phyloP scores from a whole-genome alignment of 2,113 vertebrate genomes.

The Echinops telfairi region DNA sequence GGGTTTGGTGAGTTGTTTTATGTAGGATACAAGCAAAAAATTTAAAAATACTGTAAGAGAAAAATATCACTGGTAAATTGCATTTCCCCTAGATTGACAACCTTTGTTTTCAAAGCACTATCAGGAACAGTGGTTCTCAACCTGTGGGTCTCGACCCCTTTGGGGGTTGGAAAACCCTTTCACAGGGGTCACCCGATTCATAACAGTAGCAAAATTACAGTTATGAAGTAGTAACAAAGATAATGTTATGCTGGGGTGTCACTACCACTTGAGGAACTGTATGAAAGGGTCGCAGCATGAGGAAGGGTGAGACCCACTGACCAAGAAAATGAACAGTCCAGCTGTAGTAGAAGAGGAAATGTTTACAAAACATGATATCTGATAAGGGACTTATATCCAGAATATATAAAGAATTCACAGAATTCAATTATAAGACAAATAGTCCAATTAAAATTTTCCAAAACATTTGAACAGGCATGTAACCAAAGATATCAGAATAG shows the following conservation, averaged over 20 bases:
- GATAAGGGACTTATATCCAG: background rate
- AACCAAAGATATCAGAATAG: constrained; percentile 17
- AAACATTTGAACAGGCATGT: constrained; percentile 18
- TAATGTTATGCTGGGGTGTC: too few species aligned
- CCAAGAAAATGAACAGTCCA: background rate
- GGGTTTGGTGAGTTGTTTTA: background rate
- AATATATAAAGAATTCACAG: background rate
- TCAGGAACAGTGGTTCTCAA: too few species aligned
- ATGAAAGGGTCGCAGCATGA: too few species aligned
- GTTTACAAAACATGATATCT: background rate
- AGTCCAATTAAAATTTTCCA: background rate
- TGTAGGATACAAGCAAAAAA: background rate
- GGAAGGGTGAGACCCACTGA: background rate
- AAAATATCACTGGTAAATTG: constrained; percentile 4
- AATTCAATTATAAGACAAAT: constrained; percentile 6
- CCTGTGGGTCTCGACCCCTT: too few species aligned
- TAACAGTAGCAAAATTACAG: too few species aligned
- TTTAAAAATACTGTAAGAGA: background rate
- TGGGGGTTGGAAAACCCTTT: too few species aligned
- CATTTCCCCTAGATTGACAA: background rate
- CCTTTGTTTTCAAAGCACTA: background rate
- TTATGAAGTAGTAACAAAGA: too few species aligned
- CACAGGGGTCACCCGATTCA: too few species aligned
- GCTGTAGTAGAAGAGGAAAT: background rate
- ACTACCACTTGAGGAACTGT: too few species aligned